Percentiles rank a stretch among this genome's conserved stretches.
phyloP scores from a whole-genome alignment of 2,797 vertebrate species.

The Leptodactylus fallax region DNA sequence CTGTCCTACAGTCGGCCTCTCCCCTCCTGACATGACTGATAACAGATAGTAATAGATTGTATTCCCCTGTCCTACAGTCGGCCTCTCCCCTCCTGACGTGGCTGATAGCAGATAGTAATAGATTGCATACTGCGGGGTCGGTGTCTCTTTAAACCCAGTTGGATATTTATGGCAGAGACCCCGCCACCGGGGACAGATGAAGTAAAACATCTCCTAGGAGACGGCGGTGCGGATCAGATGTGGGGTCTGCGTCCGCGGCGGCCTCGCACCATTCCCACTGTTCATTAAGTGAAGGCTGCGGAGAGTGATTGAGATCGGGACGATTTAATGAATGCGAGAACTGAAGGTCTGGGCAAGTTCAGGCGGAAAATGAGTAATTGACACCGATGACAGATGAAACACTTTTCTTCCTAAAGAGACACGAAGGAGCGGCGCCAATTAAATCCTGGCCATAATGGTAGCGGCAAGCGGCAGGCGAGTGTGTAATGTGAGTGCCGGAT shows the following conservation, averaged over 20 bases:
- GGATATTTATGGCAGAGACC: background rate
- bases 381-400: slow-evolving; percentile 32
- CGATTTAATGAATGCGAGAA: slow-evolving; percentile 45
- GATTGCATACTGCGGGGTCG: background rate
- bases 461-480: too few species aligned
- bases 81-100: background rate
- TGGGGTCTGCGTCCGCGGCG: background rate
- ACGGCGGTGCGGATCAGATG: slow-evolving; percentile 2
- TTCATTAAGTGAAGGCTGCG: slow-evolving; percentile 46
- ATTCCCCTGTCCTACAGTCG: background rate
- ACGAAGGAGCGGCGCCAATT: slow-evolving; percentile 27
- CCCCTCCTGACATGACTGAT: too few species aligned
- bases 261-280: background rate
- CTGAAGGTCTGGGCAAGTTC: slow-evolving; percentile 27
- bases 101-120: background rate
- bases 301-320: slow-evolving; percentile 20
- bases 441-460: slow-evolving; percentile 6
- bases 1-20: too few species aligned
- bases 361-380: slow-evolving; percentile 46
- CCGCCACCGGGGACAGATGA: too few species aligned
- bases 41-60: too few species aligned
- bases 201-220: slow-evolving; percentile 17
- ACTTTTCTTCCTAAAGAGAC: background rate
- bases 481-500: background rate
- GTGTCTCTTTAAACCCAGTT: background rate